phyloP scores from a whole-genome alignment of 2,888 invertebrate species.

The Nematopogon swammerdamellus region DNA sequence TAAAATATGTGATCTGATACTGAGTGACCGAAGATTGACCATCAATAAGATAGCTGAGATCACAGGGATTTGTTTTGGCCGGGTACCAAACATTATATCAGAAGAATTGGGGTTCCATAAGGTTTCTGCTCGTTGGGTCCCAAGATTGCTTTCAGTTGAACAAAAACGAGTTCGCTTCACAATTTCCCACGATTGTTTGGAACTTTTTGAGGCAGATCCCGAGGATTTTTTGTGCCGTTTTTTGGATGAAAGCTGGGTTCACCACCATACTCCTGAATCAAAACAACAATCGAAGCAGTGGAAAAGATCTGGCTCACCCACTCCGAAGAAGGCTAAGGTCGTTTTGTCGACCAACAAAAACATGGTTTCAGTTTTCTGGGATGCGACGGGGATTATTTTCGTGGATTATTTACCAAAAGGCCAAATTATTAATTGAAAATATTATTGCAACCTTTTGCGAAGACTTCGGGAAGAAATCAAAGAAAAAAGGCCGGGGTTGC shows the following conservation, averaged over 20 bases:
- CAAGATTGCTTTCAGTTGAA: constrained; percentile 8
- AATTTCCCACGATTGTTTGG: constrained; percentile 9
- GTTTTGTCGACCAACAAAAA: constrained; percentile 1
- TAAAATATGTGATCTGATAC: background rate
- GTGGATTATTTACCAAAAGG: too few relatives aligned
- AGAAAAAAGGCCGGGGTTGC: constrained; percentile 8
- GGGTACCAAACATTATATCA: constrained; percentile 6
- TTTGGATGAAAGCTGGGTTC: constrained; percentile 2
- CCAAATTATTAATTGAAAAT: too few relatives aligned
- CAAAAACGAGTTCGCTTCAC: constrained; percentile 7
- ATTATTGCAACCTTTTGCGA: too few relatives aligned
- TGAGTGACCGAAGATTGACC: too few relatives aligned
- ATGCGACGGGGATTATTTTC: too few relatives aligned
- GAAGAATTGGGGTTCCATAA: constrained; percentile 9
- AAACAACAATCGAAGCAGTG: constrained; percentile 9
- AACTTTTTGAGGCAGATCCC: constrained; percentile 7
- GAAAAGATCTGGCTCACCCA: constrained; percentile 3
- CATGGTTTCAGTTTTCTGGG: background rate
- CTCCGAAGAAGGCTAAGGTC: constrained; percentile 5
- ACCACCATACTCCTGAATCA: constrained; percentile 8
- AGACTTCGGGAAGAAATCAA: too few relatives aligned
- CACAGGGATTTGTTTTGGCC: too few relatives aligned
- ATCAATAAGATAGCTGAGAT: too few relatives aligned
- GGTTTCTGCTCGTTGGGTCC: constrained; percentile 10
- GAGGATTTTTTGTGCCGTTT: constrained; percentile 4